Conservation (phyloP, 1,140 invertebrate species). For the Triops longicaudatus region DNA sequence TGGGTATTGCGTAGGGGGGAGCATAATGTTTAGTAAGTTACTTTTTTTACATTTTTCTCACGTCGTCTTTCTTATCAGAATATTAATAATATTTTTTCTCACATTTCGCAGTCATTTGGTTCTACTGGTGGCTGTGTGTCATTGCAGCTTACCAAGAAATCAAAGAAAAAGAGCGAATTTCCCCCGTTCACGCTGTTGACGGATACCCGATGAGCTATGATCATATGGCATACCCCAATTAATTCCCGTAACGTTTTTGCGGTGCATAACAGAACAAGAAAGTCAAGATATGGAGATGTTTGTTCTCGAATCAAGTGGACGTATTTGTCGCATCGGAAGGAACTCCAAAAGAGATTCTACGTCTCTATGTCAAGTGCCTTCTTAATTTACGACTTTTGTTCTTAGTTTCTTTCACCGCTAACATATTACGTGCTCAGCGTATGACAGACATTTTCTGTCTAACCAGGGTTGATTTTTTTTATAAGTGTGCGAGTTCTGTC, state of each 20-base stretch:
- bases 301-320: background rate
- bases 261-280: background rate
- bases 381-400: background rate
- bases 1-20: background rate
- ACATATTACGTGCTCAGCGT: too few relatives aligned
- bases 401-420: background rate
- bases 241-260: background rate
- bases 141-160: constrained; percentile 16
- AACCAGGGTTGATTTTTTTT: too few relatives aligned
- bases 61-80: background rate
- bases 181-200: background rate
- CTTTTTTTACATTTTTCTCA: background rate
- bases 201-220: constrained; percentile 1
- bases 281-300: background rate
- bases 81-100: background rate
- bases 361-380: constrained; percentile 6
- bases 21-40: background rate
- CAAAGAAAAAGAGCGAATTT: background rate
- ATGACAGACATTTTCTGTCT: too few relatives aligned
- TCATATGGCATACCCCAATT: background rate
- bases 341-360: background rate
- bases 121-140: constrained; percentile 22
- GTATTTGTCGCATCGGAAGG: background rate
- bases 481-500: too few relatives aligned
- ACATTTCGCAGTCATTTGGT: background rate